Evolutionary conservation across 1,140 invertebrate species (phyloP), one percentile per base, ranked within the genome.

Genomic region (Telenomus remus): DNA sequence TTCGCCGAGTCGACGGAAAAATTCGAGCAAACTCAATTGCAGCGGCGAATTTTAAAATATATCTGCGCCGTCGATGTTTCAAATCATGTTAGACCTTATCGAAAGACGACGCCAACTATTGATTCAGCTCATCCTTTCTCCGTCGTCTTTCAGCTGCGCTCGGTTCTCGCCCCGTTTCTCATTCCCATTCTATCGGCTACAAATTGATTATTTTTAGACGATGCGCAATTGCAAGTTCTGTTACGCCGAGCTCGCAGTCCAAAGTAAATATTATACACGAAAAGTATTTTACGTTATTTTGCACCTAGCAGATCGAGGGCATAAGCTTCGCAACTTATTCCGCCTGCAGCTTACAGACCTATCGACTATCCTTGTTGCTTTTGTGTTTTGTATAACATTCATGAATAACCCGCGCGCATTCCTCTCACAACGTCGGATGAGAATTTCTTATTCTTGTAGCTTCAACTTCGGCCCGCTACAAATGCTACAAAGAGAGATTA

Each of bases 121-220:
- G 73, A 76, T 76, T 76, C 61, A 51, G 61, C 47, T 76, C 73
- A 76, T 76, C 66, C 72, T 76, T 76, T 76, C 51, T 70, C 54
- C 66, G 66, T 54, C 50, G 66, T 61, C 73, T 60, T 71, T 61
- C 73, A 53, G 60, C 57, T 65, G 50, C 50, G 56, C 51, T 46
- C 50, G 50, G 65, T 47, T 50, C 47, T 46, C 46, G 19, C 19
- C 19, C 6, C 19, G 19, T 6, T 6, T 27, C 19, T 27, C 19
- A 27, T 27, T 27, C 19, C n/a, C 19, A 27, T 27, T 27, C 65
- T 55, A 76, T 65, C 51, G 66, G 61, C 73, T 66, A 60, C 73
- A 76, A 76, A 76, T 76, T 76, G 73, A 76, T 76, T 76, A 76
- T 76, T 70, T 69, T 76, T 76, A 70, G 73, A 76, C 66, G 73